These are phyloP conservation scores for Puma concolor DNA, from an alignment of 2,113 vertebrate genomes.

Conservation along the genomic window DNA sequence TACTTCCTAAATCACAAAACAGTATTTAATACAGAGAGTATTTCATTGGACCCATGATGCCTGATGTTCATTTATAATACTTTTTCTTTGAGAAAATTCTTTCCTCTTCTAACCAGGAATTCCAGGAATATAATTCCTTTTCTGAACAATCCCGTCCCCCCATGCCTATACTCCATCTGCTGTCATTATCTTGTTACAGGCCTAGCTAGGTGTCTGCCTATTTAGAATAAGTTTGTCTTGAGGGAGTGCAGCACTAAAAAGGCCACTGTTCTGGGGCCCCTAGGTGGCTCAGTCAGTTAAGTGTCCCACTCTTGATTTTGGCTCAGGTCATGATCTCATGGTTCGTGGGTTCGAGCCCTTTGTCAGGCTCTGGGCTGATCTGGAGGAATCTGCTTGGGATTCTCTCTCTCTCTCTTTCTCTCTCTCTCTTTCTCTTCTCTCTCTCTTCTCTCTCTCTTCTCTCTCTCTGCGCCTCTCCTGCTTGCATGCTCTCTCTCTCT, in stretches of 20 bases:
- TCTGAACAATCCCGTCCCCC: neutral
- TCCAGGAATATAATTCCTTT: neutral
- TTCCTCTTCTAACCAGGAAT: neutral
- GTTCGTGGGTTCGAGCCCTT: too few species aligned
- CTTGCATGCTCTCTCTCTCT: too few species aligned
- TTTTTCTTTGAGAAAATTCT: constrained; percentile 10
- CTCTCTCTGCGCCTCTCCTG: too few species aligned
- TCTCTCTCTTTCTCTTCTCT: too few species aligned
- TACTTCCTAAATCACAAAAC: neutral
- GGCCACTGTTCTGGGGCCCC: neutral
- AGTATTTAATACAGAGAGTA: neutral
- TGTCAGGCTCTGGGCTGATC: too few species aligned
- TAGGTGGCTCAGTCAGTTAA: too few species aligned
- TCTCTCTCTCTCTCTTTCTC: too few species aligned
- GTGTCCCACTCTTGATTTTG: too few species aligned
- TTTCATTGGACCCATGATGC: neutral
- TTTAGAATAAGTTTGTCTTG: neutral
- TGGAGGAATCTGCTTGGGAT: too few species aligned
- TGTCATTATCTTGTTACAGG: neutral
- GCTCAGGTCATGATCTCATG: too few species aligned
- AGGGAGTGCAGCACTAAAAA: neutral
- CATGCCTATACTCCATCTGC: neutral
- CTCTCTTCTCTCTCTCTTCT: too few species aligned
- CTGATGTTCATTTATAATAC: neutral
- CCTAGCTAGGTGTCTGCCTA: neutral